A percentile compares a stretch with the other conserved stretches of the same genome.
phyloP scores from a whole-genome alignment of 1,140 invertebrate genomes.

The Zophobas atratus region DNA sequence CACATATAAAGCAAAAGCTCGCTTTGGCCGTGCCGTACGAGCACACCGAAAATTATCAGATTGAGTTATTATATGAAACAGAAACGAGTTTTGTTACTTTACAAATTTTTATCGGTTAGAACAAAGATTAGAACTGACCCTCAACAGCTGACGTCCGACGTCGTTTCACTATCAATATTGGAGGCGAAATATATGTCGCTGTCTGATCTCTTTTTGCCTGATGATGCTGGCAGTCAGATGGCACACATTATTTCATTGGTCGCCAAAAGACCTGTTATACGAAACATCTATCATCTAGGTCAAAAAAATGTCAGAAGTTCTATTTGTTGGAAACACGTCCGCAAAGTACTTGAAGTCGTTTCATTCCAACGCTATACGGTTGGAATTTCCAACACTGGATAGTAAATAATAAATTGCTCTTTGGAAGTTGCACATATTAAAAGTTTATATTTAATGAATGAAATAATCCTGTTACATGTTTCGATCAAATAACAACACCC shows the following conservation, averaged over 20 bases:
- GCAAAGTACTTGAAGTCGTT: neutral
- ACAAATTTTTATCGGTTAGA: constrained; percentile 24
- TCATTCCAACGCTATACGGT: too few relatives aligned
- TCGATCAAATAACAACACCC: too few relatives aligned
- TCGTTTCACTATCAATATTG: constrained; percentile 1
- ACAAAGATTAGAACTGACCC: neutral
- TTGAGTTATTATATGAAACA: neutral
- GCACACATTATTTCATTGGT: constrained; percentile 2
- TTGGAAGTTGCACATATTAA: neutral
- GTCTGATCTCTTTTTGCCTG: neutral
- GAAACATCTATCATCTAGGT: constrained; percentile 3
- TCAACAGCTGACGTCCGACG: constrained; percentile 18
- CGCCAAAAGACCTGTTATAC: constrained; percentile 13
- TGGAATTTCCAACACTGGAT: too few relatives aligned
- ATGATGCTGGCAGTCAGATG: constrained; percentile 28
- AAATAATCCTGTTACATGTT: too few relatives aligned
- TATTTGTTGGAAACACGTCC: neutral
- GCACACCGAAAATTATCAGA: constrained; percentile 7
- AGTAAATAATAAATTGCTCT: neutral
- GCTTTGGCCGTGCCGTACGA: neutral
- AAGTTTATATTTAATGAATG: too few relatives aligned
- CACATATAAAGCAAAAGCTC: neutral
- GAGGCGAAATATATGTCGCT: constrained; percentile 5
- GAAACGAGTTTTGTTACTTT: neutral
- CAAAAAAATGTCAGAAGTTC: neutral